Evolutionary conservation across 23 tunicate genomes (phyloP), one percentile per base, ranked within the genome.

Genomic region (Diplosoma virens): DNA sequence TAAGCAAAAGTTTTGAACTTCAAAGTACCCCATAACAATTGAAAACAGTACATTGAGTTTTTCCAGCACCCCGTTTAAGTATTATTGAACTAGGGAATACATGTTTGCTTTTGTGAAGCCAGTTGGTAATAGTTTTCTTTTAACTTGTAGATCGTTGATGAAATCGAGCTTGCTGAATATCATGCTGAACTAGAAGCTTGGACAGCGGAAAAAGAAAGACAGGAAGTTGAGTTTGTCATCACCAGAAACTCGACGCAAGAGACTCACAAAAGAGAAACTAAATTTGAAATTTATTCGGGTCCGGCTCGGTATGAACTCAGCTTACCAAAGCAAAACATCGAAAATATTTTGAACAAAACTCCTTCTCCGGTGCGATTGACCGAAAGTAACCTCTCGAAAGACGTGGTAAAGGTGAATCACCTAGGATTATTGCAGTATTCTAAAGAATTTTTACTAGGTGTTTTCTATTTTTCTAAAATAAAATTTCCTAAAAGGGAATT

Each of bases 121-220:
- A n/a, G n/a, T n/a, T n/a, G n/a, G n/a, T n/a, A n/a, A n/a, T n/a
- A n/a, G n/a, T n/a, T n/a, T 16, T 28, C 9, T 47, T 6, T 59
- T 35, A 76, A 0, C 56, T 29, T 52, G 16, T 59, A 87, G 94
- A 83, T 87, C 28, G 79, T 87, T 23, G 97, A 90, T 74, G 90
- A 84, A 54, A 75, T 73, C 14, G 63, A 79, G 52, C 47, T 75
- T 74, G 79, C 80, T 23, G 90, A 84, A 35, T 90, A 84, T 46
- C 79, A 56, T 27, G 59, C 70, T 14, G 97, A 90, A 48, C 80
- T 90, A 0, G 52, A 33, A 4, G 84, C 81, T 34, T 90, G 97
- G 97, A 58, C 78, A 29, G 90, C 67, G 47, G 97, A 90, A 52
- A 58, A 69, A 16, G 85, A 72, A 34, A 67, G 88, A 68, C 96